Evolutionary conservation across 2,113 vertebrate genomes (phyloP).

Genomic region (Apodemus sylvaticus): DNA sequence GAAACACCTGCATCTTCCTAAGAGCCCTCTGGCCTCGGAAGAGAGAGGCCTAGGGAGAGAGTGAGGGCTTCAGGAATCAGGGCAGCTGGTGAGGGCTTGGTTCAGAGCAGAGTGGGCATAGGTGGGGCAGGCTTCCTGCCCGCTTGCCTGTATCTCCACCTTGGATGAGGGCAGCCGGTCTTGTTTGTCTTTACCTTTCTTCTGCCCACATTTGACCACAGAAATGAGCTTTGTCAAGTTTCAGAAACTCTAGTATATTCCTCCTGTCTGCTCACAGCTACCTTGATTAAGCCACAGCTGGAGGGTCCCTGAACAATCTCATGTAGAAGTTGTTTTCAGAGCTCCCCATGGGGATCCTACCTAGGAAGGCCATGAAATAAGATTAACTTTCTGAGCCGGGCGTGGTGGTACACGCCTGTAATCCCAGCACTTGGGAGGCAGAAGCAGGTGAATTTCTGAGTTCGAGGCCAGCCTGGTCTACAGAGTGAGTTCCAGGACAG

Average conservation of each 20-base stretch:
- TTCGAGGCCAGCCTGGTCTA: too few relatives aligned
- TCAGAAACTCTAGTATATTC: constrained; percentile 21
- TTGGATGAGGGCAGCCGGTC: background rate
- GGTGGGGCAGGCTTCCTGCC: background rate
- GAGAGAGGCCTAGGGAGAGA: background rate
- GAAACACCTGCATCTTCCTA: constrained; percentile 9
- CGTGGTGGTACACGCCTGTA: too few relatives aligned
- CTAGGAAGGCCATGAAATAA: constrained; percentile 7
- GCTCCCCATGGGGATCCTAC: background rate
- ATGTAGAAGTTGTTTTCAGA: background rate
- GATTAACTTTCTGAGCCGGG: background rate
- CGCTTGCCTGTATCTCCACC: background rate
- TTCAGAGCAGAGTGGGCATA: background rate
- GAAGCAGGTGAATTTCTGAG: too few relatives aligned
- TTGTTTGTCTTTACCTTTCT: background rate
- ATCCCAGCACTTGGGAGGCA: too few relatives aligned
- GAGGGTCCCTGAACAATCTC: background rate
- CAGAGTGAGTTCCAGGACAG: too few relatives aligned
- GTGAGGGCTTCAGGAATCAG: background rate
- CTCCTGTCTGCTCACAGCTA: background rate
- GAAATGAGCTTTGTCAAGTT: constrained; percentile 16
- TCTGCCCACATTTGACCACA: constrained; percentile 20
- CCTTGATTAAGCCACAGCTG: background rate
- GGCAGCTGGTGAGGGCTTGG: background rate
- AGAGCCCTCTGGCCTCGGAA: background rate